Conservation (phyloP, 2,888 invertebrate genomes). For the Nomada ruficornis region DNA sequence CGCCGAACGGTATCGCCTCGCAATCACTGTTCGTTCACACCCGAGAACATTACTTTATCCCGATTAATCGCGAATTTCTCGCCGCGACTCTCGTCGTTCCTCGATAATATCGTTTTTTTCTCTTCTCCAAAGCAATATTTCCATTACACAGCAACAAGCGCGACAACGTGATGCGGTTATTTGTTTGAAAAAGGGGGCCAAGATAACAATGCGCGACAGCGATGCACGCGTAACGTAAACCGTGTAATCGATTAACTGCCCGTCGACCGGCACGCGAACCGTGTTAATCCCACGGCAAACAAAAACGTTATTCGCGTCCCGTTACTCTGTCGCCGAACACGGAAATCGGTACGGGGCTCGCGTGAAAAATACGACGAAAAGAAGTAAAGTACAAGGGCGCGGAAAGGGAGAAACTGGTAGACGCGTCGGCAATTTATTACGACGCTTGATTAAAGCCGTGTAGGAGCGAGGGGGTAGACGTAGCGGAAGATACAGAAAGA, state of each 20-base stretch:
- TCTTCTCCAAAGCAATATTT: not conserved
- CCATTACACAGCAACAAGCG: not conserved
- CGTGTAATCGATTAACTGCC: slow-evolving; percentile 38
- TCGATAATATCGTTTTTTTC: not conserved
- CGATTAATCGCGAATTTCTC: slow-evolving; percentile 61
- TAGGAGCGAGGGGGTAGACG: not conserved
- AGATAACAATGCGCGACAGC: slow-evolving; percentile 7
- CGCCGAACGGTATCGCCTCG: slow-evolving; percentile 38
- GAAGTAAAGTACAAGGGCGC: too few relatives aligned
- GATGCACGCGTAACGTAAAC: slow-evolving; percentile 6
- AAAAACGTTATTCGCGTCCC: slow-evolving; percentile 10
- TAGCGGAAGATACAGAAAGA: not conserved
- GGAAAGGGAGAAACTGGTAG: slow-evolving; percentile 43
- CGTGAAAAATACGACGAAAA: not conserved
- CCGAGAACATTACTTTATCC: slow-evolving; percentile 9
- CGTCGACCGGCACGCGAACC: slow-evolving; percentile 1
- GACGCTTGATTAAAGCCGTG: slow-evolving; percentile 6
- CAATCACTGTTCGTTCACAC: slow-evolving; percentile 18
- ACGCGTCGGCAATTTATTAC: slow-evolving; percentile 16
- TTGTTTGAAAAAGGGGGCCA: slow-evolving; percentile 4
- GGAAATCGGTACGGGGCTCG: not conserved
- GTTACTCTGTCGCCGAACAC: not conserved
- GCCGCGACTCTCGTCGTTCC: slow-evolving; percentile 22
- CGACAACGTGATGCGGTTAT: slow-evolving; percentile 14
- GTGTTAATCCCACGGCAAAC: slow-evolving; percentile 35